These are phyloP conservation scores for Hydrolagus colliei DNA, from an alignment of 2,797 vertebrate genomes.

Conservation along the genomic window DNA sequence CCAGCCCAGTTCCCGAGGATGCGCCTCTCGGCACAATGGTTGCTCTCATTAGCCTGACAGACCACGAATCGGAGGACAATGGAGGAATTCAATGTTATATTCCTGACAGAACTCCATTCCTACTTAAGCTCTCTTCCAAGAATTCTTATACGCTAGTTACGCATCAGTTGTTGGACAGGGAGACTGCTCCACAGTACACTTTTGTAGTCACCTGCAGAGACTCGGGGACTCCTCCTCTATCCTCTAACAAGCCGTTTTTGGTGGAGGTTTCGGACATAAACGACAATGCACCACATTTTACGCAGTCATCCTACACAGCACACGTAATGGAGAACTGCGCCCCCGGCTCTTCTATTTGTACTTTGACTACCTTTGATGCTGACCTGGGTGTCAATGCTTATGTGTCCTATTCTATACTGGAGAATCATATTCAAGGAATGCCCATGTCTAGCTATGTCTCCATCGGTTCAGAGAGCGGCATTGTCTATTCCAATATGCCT, in stretches of 20 bases:
- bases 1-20: conserved; percentile 52
- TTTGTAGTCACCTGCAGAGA: conserved; percentile 53
- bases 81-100: conserved; percentile 44
- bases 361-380: conserved; percentile 59
- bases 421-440: conserved; percentile 34
- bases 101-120: conserved; percentile 35
- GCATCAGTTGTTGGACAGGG: conserved; percentile 44
- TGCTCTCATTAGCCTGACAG: conserved; percentile 47
- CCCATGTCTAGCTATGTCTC: conserved; percentile 41
- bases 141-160: conserved; percentile 52
- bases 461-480: conserved; percentile 50
- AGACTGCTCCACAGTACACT: conserved; percentile 38
- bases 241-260: conserved; percentile 48
- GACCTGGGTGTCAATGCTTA: conserved; percentile 59
- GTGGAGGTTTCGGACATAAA: conserved; percentile 61
- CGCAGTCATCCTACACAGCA: conserved; percentile 42
- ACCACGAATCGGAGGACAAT: conserved; percentile 48
- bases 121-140: conserved; percentile 48
- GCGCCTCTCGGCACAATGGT: conserved; percentile 48
- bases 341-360: conserved; percentile 54
- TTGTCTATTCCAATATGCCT: conserved; percentile 46
- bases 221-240: conserved; percentile 53
- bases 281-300: conserved; percentile 57
- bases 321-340: conserved; percentile 61
- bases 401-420: conserved; percentile 46